phyloP scores from a whole-genome alignment of 1,140 invertebrate species.

The Ceratina australensis region DNA sequence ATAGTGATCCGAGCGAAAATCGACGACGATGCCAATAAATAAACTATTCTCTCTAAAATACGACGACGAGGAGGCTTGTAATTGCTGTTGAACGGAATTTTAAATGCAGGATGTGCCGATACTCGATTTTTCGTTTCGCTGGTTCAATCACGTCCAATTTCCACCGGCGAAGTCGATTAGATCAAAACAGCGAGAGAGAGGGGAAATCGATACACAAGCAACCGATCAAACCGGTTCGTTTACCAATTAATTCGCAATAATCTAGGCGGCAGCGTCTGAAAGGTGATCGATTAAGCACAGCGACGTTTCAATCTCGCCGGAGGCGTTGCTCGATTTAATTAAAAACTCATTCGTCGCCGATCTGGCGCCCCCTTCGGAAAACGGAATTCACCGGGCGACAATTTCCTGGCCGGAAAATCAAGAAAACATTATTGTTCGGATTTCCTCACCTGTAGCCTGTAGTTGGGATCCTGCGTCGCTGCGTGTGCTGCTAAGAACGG shows the following conservation, averaged over 20 bases:
- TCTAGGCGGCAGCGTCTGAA: conserved; percentile 34
- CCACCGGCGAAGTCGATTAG: background rate
- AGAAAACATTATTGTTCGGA: conserved; percentile 5
- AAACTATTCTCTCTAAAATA: too few relatives aligned
- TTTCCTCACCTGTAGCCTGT: conserved; percentile 91
- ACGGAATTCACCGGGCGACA: conserved; percentile 40
- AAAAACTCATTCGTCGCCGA: conserved; percentile 52
- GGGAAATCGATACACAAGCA: conserved; percentile 4
- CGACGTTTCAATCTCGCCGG: conserved; percentile 27
- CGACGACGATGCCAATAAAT: too few relatives aligned
- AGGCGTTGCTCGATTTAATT: conserved; percentile 56
- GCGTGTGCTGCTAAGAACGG: conserved; percentile 94
- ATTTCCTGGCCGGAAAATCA: conserved; percentile 32
- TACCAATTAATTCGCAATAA: conserved; percentile 56
- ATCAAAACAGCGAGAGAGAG: too few relatives aligned
- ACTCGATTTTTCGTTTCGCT: background rate
- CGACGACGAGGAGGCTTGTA: too few relatives aligned
- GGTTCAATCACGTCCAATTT: background rate
- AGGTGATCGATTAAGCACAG: conserved; percentile 53
- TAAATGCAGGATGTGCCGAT: too few relatives aligned
- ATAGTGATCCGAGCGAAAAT: too few relatives aligned
- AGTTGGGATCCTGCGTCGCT: conserved; percentile 88
- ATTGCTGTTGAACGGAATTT: too few relatives aligned
- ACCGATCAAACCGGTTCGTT: conserved; percentile 43
- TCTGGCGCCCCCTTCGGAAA: conserved; percentile 43